Percentiles rank a stretch among this genome's conserved stretches.
phyloP scores from a whole-genome alignment of 2,113 vertebrate species.

The Pelecanus crispus region DNA sequence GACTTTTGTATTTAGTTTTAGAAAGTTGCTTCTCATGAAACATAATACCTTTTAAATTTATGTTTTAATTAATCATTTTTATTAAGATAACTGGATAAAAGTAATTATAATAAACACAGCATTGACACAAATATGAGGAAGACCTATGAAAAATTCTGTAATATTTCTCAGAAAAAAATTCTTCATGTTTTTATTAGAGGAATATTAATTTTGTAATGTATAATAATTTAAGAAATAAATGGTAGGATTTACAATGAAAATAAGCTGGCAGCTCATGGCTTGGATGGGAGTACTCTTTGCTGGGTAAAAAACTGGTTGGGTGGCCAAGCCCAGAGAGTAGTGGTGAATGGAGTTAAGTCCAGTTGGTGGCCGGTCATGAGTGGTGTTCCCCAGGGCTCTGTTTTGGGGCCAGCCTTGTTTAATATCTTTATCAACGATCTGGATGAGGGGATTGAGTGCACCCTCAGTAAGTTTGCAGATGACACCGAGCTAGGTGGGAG shows the following conservation, averaged over 20 bases:
- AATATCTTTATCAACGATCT: too few relatives aligned
- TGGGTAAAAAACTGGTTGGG: too few relatives aligned
- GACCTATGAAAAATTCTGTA: not conserved
- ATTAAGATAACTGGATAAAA: not conserved
- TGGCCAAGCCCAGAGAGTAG: too few relatives aligned
- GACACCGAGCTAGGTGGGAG: too few relatives aligned
- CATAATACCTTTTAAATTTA: not conserved
- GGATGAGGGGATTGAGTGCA: too few relatives aligned
- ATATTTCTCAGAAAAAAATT: not conserved
- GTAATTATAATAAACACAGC: not conserved
- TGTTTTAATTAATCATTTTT: not conserved
- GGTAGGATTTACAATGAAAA: not conserved
- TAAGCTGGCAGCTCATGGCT: too few relatives aligned
- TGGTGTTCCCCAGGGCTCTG: too few relatives aligned
- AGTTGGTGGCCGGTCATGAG: too few relatives aligned
- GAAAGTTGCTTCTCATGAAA: not conserved
- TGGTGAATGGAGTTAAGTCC: too few relatives aligned
- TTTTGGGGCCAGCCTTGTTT: too few relatives aligned
- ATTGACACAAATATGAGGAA: not conserved
- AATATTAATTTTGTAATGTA: not conserved
- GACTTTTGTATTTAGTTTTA: not conserved
- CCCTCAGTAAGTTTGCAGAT: too few relatives aligned
- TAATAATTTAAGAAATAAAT: not conserved
- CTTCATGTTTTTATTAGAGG: not conserved
- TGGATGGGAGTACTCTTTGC: too few relatives aligned